Evolutionary conservation across 1,140 invertebrate genomes (phyloP).

Genomic region (Lineus longissimus): DNA sequence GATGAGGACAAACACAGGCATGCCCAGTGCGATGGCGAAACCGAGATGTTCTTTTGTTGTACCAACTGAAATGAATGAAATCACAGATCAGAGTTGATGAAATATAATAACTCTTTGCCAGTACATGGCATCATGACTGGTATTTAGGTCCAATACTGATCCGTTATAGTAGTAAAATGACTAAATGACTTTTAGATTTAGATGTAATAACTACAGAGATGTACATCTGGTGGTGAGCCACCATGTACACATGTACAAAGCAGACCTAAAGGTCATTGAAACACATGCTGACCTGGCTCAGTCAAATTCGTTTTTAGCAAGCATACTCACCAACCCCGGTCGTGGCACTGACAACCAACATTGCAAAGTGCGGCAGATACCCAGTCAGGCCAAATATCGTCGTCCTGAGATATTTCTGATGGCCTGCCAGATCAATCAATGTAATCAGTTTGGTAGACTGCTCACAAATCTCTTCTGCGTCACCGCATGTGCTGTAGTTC

Average conservation of each 20-base stretch:
- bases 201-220: too few relatives aligned
- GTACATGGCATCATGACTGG: too few relatives aligned
- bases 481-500: conserved; percentile 86
- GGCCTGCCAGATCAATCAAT: conserved; percentile 93
- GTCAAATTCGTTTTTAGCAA: too few relatives aligned
- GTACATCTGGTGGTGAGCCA: too few relatives aligned
- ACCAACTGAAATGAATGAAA: conserved; percentile 62
- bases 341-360: conserved; percentile 76
- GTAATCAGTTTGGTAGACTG: conserved; percentile 64
- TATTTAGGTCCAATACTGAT: too few relatives aligned
- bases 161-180: too few relatives aligned
- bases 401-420: conserved; percentile 92
- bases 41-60: conserved; percentile 99
- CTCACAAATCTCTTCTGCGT: conserved; percentile 83
- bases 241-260: too few relatives aligned
- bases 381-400: conserved; percentile 91
- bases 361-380: conserved; percentile 90
- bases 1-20: conserved; percentile 99
- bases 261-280: too few relatives aligned
- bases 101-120: too few relatives aligned
- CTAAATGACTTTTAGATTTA: too few relatives aligned
- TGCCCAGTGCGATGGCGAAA: conserved; percentile 87
- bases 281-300: too few relatives aligned
- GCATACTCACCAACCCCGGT: conserved; percentile 49
- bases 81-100: not conserved